Base-by-base conservation (phyloP, 1,140 invertebrate species). In the Ruditapes philippinarum region DNA sequence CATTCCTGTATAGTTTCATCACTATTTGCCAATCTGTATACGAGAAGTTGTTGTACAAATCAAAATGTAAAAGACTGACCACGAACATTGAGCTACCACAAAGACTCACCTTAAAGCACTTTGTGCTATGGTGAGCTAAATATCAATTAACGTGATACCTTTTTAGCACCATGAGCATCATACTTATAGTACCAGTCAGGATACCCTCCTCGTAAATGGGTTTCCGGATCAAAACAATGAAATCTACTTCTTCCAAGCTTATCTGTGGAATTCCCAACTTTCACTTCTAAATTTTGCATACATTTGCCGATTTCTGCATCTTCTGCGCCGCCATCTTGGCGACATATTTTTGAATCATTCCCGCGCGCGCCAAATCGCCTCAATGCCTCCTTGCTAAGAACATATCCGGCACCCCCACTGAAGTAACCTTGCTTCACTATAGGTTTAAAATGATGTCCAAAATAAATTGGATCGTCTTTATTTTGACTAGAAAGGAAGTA, bases 271-370 rank as follows among this genome's bases (percentile, higher is more conserved):
- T 99, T 98, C 91, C 97, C 98, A 0, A 98, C 98, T 80, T 97
- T 96, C 0, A 99, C 99, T 0, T 98, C 98, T 3, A 99, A 96
- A 79, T 97, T 97, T 93, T 98, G 97, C 91, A 99, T 95, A 95
- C 99, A 99, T 94, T 98, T 98, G 92, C 98, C 98, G 96, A 99
- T 98, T 95, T 99, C 98, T 0, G 98, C 98, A 95, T 99, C 99
- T 95, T 99, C 99, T 0, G 98, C 97, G 9, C 98, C 98, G 22
- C 97, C 97, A 90, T 97, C 97, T 89, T 97, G 97, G 45, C 96
- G 84, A 83, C 95, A 95, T 12, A 92, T n/a, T 19, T 97, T 96
- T 38, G 96, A 95, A 91, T 98, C 96, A 0, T 97, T 76, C 97
- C 96, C 92, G 17, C 80, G 65, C 12, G 68, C 78, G n/a, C 81